Percentiles rank a stretch among this genome's conserved stretches.
phyloP scores from a whole-genome alignment of 1,140 invertebrate species.

The Zaprionus gabonicus region DNA sequence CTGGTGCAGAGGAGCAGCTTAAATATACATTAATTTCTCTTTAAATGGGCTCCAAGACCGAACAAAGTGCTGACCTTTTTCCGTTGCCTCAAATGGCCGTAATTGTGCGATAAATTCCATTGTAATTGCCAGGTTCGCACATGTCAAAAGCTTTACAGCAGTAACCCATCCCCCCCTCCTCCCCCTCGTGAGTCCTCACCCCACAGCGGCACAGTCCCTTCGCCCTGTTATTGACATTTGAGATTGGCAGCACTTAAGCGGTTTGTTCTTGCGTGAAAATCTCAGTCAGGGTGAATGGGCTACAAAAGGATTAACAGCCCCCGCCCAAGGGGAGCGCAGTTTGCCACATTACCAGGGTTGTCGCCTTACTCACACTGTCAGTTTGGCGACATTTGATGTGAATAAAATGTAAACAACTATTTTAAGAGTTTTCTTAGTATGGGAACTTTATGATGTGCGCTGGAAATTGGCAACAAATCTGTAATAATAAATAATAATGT shows the following conservation, averaged over 20 bases:
- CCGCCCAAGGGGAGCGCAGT: slow-evolving; percentile 7
- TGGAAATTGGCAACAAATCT: too few relatives aligned
- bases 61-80: slow-evolving; percentile 26
- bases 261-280: slow-evolving; percentile 78
- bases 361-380: background rate
- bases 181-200: background rate
- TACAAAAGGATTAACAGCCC: slow-evolving; percentile 73
- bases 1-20: slow-evolving; percentile 51
- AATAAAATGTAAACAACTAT: background rate
- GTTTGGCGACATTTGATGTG: background rate
- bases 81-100: slow-evolving; percentile 9
- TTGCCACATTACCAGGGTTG: background rate
- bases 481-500: too few relatives aligned
- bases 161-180: background rate
- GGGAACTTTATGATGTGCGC: too few relatives aligned
- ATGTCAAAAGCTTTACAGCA: slow-evolving; percentile 32
- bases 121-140: slow-evolving; percentile 66
- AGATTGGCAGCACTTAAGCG: slow-evolving; percentile 57
- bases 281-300: slow-evolving; percentile 58
- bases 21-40: slow-evolving; percentile 83
- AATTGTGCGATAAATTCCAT: slow-evolving; percentile 57
- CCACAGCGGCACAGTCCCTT: background rate
- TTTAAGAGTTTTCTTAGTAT: background rate
- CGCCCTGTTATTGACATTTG: slow-evolving; percentile 77
- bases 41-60: slow-evolving; percentile 56